These are phyloP conservation scores for Chelonus insularis DNA, from an alignment of 1,140 invertebrate species.

Conservation along the genomic window DNA sequence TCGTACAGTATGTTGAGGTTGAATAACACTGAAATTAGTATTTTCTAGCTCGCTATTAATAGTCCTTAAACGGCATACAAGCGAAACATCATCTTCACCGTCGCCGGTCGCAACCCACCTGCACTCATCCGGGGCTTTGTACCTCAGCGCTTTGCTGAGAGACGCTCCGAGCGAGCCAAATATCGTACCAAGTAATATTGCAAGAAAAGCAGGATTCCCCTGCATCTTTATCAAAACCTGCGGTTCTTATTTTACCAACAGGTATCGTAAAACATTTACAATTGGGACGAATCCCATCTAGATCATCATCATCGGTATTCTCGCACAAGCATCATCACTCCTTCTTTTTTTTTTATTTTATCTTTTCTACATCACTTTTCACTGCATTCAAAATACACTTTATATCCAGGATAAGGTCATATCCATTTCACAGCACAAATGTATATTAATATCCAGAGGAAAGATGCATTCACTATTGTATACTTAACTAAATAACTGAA, in stretches of 20 bases:
- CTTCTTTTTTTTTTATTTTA: too few relatives aligned
- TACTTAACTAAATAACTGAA: not conserved
- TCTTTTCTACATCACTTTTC: not conserved
- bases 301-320: slow-evolving; percentile 1
- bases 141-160: slow-evolving; percentile 70
- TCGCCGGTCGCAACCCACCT: slow-evolving; percentile 74
- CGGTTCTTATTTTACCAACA: slow-evolving; percentile 6
- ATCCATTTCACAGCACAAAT: slow-evolving; percentile 8
- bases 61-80: slow-evolving; percentile 78
- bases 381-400: slow-evolving; percentile 1
- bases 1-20: slow-evolving; percentile 82
- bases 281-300: not conserved
- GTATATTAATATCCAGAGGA: not conserved
- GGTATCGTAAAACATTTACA: not conserved
- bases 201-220: slow-evolving; percentile 58
- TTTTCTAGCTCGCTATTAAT: slow-evolving; percentile 89
- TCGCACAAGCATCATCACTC: slow-evolving; percentile 9
- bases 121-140: slow-evolving; percentile 84
- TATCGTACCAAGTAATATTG: slow-evolving; percentile 67
- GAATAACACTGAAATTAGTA: slow-evolving; percentile 86
- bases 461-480: not conserved
- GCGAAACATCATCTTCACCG: slow-evolving; percentile 70
- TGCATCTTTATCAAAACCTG: slow-evolving; percentile 44
- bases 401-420: slow-evolving; percentile 20
- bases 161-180: slow-evolving; percentile 71